phyloP scores from a whole-genome alignment of 2,113 vertebrate species.

The Seriola rivoliana region DNA sequence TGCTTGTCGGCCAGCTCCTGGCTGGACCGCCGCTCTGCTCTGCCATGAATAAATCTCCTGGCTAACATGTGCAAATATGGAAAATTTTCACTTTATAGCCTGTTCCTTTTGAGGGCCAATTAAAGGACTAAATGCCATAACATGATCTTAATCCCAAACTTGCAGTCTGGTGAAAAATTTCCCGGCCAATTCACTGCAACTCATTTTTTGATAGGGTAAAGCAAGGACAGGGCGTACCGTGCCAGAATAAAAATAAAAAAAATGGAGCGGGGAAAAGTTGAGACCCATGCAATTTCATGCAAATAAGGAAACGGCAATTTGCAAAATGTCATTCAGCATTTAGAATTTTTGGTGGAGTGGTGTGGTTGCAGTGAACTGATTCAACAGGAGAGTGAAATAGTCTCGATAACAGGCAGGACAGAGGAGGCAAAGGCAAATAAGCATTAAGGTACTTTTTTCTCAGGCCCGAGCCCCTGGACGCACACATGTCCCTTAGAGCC shows the following conservation, averaged over 20 bases:
- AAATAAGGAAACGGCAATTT: conserved; percentile 35
- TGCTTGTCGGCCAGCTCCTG: conserved; percentile 43
- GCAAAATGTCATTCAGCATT: conserved; percentile 35
- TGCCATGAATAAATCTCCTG: conserved; percentile 37
- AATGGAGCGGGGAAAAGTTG: neutral
- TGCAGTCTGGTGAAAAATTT: neutral
- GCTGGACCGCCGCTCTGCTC: neutral
- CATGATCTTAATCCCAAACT: conserved; percentile 23
- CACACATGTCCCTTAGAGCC: conserved; percentile 7
- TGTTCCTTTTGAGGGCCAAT: conserved; percentile 22
- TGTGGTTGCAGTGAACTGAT: conserved; percentile 1
- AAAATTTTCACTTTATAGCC: conserved; percentile 23
- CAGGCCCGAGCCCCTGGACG: conserved; percentile 2
- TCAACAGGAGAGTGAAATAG: conserved; percentile 5
- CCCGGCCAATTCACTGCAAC: conserved; percentile 2
- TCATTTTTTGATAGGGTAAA: neutral
- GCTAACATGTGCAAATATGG: conserved; percentile 20
- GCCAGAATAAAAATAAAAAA: neutral
- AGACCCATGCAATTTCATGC: conserved; percentile 33
- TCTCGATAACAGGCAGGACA: conserved; percentile 14
- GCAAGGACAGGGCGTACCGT: neutral
- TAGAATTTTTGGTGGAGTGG: neutral
- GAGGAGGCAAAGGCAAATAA: neutral
- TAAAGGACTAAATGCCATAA: conserved; percentile 37
- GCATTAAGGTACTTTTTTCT: conserved; percentile 29